Evolutionary conservation across 2,113 vertebrate genomes (phyloP).

Genomic region (Mormoops blainvillei): DNA sequence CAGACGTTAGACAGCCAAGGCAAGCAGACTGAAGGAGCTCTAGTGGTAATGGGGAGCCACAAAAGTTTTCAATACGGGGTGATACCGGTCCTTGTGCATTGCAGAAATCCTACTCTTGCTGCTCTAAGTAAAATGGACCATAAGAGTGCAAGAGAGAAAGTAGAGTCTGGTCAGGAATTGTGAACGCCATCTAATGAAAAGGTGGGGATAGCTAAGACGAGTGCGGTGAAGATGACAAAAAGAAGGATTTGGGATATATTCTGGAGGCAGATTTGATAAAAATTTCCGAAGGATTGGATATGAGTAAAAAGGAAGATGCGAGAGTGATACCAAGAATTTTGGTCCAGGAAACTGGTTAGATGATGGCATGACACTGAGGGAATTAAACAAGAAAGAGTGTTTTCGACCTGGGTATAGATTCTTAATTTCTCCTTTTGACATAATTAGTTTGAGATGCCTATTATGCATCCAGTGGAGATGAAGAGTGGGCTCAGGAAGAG

Average conservation of each 20-base stretch:
- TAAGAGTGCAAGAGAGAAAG: neutral
- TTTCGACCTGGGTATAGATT: neutral
- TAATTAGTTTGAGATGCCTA: neutral
- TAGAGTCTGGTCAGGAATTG: neutral
- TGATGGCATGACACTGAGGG: neutral
- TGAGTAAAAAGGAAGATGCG: neutral
- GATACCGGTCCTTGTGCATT: neutral
- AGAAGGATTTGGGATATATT: neutral
- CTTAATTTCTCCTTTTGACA: neutral
- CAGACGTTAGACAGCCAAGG: neutral
- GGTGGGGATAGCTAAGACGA: neutral
- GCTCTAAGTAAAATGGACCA: neutral
- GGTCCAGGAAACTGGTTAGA: neutral
- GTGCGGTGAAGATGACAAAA: neutral
- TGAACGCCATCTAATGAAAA: neutral
- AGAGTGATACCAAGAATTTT: neutral
- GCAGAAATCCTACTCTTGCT: neutral
- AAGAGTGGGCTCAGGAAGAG: neutral
- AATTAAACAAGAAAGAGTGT: neutral
- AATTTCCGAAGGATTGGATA: neutral
- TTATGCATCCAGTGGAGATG: neutral
- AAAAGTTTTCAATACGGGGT: neutral
- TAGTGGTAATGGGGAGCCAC: accelerated
- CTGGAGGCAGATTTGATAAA: neutral
- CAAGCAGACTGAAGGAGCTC: neutral